Percentiles rank a stretch among this genome's conserved stretches.
Conservation (phyloP, 2,888 invertebrate genomes). For the Pilophorus perplexus region DNA sequence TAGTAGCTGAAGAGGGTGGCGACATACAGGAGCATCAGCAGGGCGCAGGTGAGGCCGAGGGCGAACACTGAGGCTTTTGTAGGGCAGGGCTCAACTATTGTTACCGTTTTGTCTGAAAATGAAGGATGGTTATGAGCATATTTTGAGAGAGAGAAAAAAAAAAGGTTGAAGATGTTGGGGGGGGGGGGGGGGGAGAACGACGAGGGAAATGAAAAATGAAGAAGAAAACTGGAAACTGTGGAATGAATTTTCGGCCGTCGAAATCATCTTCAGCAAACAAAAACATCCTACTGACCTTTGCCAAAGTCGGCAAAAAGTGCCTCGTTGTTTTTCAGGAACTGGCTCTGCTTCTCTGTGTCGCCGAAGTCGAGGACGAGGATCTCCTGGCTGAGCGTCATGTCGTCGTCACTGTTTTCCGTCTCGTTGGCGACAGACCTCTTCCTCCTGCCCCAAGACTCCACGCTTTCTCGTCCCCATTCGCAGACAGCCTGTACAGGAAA, state of each 20-base stretch:
- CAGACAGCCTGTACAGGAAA: constrained; percentile 71
- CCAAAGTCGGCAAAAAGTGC: constrained; percentile 68
- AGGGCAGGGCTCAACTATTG: constrained; percentile 86
- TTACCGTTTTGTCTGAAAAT: constrained; percentile 79
- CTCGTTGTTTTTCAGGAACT: constrained; percentile 70
- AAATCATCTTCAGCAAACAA: not conserved
- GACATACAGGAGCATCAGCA: constrained; percentile 83
- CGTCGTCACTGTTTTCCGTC: constrained; percentile 63
- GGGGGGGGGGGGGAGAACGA: no score
- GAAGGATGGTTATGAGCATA: not conserved
- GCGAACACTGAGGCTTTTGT: constrained; percentile 89
- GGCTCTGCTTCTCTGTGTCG: constrained; percentile 75
- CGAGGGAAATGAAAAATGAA: not conserved
- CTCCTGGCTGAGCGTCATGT: constrained; percentile 92
- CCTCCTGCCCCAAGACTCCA: constrained; percentile 88
- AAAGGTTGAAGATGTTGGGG: constrained; percentile 16
- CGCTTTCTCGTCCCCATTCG: constrained; percentile 85
- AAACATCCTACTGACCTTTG: constrained; percentile 57
- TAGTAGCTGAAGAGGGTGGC: constrained; percentile 90
- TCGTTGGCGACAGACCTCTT: constrained; percentile 66
- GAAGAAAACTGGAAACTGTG: no score
- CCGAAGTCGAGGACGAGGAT: constrained; percentile 90
- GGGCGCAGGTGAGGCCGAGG: constrained; percentile 84
- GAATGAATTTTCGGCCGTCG: no score
- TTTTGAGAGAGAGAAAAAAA: constrained; percentile 36